Evolutionary conservation across 1,140 invertebrate genomes (phyloP).

Genomic region (Goniozus legneri): DNA sequence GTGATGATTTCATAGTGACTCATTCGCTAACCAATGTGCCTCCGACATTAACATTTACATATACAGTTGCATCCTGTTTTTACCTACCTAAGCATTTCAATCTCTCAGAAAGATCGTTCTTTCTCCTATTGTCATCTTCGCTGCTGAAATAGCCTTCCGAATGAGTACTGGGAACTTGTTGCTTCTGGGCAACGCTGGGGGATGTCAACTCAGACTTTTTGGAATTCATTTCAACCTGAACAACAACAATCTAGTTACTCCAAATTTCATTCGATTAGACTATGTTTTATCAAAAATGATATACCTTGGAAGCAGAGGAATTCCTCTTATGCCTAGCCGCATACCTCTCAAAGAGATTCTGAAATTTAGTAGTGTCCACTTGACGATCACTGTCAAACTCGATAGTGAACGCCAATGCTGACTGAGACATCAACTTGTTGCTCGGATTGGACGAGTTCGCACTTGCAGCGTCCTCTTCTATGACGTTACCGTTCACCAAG

Average conservation of each 20-base stretch:
- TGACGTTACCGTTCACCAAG: too few relatives aligned
- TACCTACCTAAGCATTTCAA: slow-evolving; percentile 34
- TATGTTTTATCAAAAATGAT: slow-evolving; percentile 32
- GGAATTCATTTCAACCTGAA: slow-evolving; percentile 35
- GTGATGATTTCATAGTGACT: slow-evolving; percentile 29
- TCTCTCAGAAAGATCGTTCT: slow-evolving; percentile 36
- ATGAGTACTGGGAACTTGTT: slow-evolving; percentile 62
- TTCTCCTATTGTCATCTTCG: slow-evolving; percentile 55
- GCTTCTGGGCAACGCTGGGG: slow-evolving; percentile 30
- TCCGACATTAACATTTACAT: not conserved
- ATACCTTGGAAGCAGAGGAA: slow-evolving; percentile 65
- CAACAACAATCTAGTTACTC: not conserved
- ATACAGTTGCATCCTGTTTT: not conserved
- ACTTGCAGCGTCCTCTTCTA: too few relatives aligned
- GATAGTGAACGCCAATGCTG: slow-evolving; percentile 62
- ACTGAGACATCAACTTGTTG: too few relatives aligned
- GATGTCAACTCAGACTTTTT: slow-evolving; percentile 52
- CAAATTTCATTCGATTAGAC: slow-evolving; percentile 7
- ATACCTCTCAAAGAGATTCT: slow-evolving; percentile 67
- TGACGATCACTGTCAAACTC: slow-evolving; percentile 64
- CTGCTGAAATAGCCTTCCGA: slow-evolving; percentile 69
- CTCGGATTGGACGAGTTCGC: too few relatives aligned
- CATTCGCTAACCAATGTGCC: slow-evolving; percentile 18
- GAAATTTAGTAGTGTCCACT: slow-evolving; percentile 60
- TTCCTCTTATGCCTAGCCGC: slow-evolving; percentile 66